phyloP scores from a whole-genome alignment of 2,797 vertebrate genomes.

The Spinus pinus region DNA sequence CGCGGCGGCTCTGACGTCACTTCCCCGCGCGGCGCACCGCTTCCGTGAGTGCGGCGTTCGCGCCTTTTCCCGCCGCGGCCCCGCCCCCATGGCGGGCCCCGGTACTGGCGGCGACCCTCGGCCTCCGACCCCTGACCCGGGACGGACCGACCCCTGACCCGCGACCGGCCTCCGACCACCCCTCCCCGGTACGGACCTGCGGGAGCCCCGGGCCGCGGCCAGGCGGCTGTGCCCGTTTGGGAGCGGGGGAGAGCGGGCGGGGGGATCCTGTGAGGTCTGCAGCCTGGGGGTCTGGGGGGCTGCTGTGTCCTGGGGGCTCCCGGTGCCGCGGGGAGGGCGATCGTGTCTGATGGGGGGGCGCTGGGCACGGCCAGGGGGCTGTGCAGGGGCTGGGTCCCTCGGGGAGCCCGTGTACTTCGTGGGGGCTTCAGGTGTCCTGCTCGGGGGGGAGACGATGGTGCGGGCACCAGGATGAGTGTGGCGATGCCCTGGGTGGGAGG shows the following conservation, averaged over 20 bases:
- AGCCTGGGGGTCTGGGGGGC: background rate
- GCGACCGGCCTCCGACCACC: background rate
- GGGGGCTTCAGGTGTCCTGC: background rate
- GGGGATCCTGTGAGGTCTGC: too few relatives aligned
- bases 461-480: too few relatives aligned
- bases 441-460: background rate
- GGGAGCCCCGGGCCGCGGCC: too few relatives aligned
- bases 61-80: background rate
- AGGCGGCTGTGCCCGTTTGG: background rate
- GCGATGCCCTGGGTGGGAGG: too few relatives aligned
- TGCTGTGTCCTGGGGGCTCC: too few relatives aligned
- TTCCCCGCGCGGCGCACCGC: background rate
- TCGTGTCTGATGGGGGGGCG: background rate
- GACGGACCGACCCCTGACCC: background rate
- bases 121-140: background rate
- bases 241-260: background rate
- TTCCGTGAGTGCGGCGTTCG: background rate
- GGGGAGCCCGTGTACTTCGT: background rate
- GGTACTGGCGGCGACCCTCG: background rate
- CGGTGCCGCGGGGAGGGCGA: background rate
- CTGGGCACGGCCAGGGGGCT: too few relatives aligned
- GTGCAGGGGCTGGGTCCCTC: background rate
- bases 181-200: background rate
- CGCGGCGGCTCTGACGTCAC: background rate
- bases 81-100: background rate